Conservation (phyloP, 2,797 vertebrate species). For the Hephaestus fuliginosus region DNA sequence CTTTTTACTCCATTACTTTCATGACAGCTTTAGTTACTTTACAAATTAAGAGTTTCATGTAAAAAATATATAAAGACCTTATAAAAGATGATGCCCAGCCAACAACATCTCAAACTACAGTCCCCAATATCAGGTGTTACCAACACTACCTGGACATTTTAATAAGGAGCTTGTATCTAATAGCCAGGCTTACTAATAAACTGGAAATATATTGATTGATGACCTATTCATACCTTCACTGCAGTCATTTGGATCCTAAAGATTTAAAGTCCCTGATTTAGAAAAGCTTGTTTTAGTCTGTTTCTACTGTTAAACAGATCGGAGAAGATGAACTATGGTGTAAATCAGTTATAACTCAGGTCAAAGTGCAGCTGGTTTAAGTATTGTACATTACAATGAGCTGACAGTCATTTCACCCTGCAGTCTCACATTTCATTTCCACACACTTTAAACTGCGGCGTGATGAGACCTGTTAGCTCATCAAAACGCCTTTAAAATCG, state of each 20-base stretch:
- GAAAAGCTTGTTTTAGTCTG: background rate
- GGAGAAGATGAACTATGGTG: background rate
- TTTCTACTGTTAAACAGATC: background rate
- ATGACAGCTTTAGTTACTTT: too few relatives aligned
- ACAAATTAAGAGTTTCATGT: too few relatives aligned
- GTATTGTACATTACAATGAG: background rate
- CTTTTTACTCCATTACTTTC: too few relatives aligned
- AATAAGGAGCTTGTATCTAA: background rate
- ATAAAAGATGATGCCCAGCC: too few relatives aligned
- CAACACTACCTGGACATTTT: background rate
- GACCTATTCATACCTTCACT: background rate
- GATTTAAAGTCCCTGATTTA: background rate
- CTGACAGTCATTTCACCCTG: background rate
- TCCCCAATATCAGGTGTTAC: background rate
- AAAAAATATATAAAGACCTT: too few relatives aligned
- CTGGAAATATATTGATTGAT: background rate
- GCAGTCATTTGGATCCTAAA: background rate
- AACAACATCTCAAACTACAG: background rate
- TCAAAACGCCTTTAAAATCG: background rate
- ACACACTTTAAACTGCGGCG: background rate
- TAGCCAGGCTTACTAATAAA: background rate
- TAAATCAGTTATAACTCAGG: background rate
- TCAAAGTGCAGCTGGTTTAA: background rate
- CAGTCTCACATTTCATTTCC: conserved; percentile 3
- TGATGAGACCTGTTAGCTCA: background rate